Evolutionary conservation across 2,113 vertebrate species (phyloP).

Genomic region (Brevimyrus niger): DNA sequence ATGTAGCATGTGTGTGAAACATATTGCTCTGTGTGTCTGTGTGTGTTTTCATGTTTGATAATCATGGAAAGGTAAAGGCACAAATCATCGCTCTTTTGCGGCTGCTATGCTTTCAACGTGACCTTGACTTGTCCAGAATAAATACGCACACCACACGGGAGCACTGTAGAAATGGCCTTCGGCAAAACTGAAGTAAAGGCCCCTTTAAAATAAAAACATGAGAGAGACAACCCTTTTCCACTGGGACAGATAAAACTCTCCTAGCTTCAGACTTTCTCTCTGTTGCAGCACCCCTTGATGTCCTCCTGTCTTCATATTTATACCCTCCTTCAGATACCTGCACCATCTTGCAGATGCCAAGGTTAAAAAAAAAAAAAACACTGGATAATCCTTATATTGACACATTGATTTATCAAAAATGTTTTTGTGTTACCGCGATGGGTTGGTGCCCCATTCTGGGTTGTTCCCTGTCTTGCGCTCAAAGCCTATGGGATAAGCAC

Average conservation of each 20-base stretch:
- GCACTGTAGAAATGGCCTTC: background rate
- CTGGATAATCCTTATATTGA: background rate
- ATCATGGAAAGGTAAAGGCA: background rate
- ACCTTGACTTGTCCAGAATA: conserved; percentile 8
- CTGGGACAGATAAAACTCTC: conserved; percentile 1
- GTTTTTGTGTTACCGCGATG: background rate
- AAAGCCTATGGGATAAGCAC: background rate
- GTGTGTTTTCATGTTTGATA: background rate
- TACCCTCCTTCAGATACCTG: background rate
- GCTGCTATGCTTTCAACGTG: background rate
- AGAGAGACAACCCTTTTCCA: background rate
- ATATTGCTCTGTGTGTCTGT: background rate
- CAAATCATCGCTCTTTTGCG: background rate
- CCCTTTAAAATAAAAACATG: conserved; percentile 1
- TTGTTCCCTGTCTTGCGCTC: background rate
- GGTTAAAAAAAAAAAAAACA: background rate
- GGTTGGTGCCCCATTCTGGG: background rate
- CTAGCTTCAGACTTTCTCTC: background rate
- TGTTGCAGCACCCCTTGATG: background rate
- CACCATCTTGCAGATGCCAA: conserved; percentile 6
- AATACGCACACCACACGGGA: background rate
- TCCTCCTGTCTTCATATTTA: background rate
- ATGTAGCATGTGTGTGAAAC: background rate
- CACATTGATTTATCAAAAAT: background rate
- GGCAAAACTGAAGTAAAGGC: conserved; percentile 1